Evolutionary conservation across 2,113 vertebrate genomes (phyloP), one percentile per base, ranked within the genome.

Genomic region (Equus przewalskii): DNA sequence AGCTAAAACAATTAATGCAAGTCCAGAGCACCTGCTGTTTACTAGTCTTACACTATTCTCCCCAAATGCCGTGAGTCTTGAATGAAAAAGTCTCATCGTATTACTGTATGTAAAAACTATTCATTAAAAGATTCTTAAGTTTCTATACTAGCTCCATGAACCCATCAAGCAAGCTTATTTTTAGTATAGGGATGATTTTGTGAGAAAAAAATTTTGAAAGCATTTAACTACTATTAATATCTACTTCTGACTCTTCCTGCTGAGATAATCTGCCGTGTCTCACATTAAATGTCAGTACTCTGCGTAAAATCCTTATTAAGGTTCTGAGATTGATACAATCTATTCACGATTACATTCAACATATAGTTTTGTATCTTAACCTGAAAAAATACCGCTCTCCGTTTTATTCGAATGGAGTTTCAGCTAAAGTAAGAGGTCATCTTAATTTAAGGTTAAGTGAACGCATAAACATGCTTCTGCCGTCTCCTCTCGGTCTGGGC

Each of bases 171-270:
- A 89, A 73, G 12, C 36, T 3, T 64, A 58, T 84, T 88, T 85
- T 91, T 70, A 94, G 75, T 64, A 21, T 28, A 97, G 85, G 92
- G 8, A n/a, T 41, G 28, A 73, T 91, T 91, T 87, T 79, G 3
- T 22, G 28, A 8, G 6, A 4, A 19, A 83, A 64, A 87, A 21
- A 30, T 26, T 49, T 85, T 62, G 78, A 82, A 80, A 26, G 22
- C 79, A 62, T 76, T 82, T 72, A 73, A 19, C 26, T 81, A 46
- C 51, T 73, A 58, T 94, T 75, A 96, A 87, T 51, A 94, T 81
- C 6, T 56, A 89, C 21, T 89, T 91, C 30, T 84, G 58, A 65
- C 69, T 87, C 79, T 88, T 76, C 5, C 56, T 88, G 28, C 24
- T 72, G 78, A 82, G 41, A 79, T 69, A 64, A 83, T 91, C 91